Percentiles rank a stretch among this genome's conserved stretches.
These are phyloP conservation scores for Lasioglossum leucozonium DNA, from an alignment of 2,888 invertebrate species.

Conservation along the genomic window DNA sequence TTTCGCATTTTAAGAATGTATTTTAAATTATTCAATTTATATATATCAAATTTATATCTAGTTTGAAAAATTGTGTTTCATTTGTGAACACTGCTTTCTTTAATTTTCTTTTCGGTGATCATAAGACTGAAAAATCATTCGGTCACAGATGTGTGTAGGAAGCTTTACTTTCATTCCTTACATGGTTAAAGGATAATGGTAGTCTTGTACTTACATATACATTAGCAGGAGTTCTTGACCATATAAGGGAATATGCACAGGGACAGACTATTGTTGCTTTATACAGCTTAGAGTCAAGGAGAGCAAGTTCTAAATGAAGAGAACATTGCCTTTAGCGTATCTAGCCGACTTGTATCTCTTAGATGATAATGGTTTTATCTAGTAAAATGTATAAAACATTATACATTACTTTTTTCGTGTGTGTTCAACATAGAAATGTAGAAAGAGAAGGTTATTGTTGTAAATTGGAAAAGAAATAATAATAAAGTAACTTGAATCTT, in stretches of 20 bases:
- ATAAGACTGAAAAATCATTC: background rate
- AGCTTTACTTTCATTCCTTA: constrained; percentile 2
- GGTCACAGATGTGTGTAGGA: background rate
- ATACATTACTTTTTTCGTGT: background rate
- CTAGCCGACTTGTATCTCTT: background rate
- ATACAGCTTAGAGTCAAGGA: constrained; percentile 64
- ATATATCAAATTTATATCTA: background rate
- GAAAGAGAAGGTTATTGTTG: background rate
- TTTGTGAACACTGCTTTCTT: background rate
- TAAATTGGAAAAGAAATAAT: background rate
- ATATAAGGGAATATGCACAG: constrained; percentile 50
- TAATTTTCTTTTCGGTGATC: background rate
- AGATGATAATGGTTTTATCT: background rate
- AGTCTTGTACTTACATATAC: constrained; percentile 9
- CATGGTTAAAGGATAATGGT: constrained; percentile 2
- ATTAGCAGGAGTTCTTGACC: constrained; percentile 45
- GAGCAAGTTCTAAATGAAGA: constrained; percentile 59
- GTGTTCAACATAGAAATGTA: background rate
- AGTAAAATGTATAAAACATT: background rate
- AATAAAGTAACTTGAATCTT: background rate
- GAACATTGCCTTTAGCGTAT: constrained; percentile 28
- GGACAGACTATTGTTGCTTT: constrained; percentile 39
- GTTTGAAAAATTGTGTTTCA: background rate
- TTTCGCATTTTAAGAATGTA: background rate
- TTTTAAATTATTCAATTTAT: background rate